Evolutionary conservation across 2,888 invertebrate species (phyloP).

Genomic region (Lasioglossum calceatum): DNA sequence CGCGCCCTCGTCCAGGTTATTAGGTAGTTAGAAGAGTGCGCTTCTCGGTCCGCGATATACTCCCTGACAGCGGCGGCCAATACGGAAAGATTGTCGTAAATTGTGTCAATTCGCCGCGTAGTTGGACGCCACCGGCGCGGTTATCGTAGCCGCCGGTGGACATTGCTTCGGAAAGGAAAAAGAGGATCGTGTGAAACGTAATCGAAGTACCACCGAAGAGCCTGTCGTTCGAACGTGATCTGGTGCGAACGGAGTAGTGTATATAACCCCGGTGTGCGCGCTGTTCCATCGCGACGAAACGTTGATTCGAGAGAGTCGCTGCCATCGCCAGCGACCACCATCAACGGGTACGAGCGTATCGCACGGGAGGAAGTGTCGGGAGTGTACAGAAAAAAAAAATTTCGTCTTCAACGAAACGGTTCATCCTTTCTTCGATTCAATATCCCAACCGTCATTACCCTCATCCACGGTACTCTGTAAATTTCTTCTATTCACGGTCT

Average conservation of each 20-base stretch:
- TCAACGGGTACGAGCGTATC: slow-evolving; percentile 39
- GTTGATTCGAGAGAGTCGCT: slow-evolving; percentile 52
- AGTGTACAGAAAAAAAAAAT: slow-evolving; percentile 38
- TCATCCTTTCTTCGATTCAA: not conserved
- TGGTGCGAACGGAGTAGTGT: slow-evolving; percentile 43
- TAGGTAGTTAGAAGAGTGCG: slow-evolving; percentile 67
- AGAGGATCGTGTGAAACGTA: slow-evolving; percentile 28
- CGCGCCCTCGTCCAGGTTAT: slow-evolving; percentile 64
- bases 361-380: slow-evolving; percentile 28
- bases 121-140: slow-evolving; percentile 45
- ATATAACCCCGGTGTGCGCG: slow-evolving; percentile 50
- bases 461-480: slow-evolving; percentile 33
- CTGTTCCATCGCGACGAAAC: slow-evolving; percentile 44
- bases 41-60: slow-evolving; percentile 56
- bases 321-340: slow-evolving; percentile 55
- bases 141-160: slow-evolving; percentile 39
- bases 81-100: slow-evolving; percentile 46
- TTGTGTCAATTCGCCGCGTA: slow-evolving; percentile 48
- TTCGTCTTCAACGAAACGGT: not conserved
- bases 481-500: slow-evolving; percentile 58
- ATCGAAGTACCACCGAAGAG: slow-evolving; percentile 7
- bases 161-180: slow-evolving; percentile 17
- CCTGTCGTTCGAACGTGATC: slow-evolving; percentile 46
- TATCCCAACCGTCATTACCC: not conserved
- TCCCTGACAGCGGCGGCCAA: slow-evolving; percentile 54